A percentile compares a stretch with the other conserved stretches of the same genome.
These are phyloP conservation scores for Caenorhabditis remanei DNA, from an alignment of 1,140 invertebrate genomes.

Conservation along the genomic window DNA sequence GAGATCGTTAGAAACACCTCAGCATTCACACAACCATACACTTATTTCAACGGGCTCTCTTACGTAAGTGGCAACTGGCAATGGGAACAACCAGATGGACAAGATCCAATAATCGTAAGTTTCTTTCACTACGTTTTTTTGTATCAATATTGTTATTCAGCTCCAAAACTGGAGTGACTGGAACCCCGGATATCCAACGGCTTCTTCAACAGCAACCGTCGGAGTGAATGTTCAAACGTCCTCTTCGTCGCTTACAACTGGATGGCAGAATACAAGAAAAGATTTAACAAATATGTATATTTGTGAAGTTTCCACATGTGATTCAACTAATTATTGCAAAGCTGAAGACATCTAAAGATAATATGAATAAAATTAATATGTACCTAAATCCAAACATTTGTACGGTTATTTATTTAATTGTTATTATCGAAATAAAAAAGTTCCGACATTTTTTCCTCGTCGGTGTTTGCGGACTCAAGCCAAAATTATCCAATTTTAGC, in stretches of 20 bases:
- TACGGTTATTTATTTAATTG: background rate
- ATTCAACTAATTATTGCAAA: slow-evolving; percentile 14
- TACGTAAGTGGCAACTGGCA: slow-evolving; percentile 22
- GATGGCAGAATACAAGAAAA: slow-evolving; percentile 16
- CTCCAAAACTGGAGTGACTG: slow-evolving; percentile 5
- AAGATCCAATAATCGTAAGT: background rate
- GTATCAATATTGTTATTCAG: background rate
- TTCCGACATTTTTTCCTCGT: too few relatives aligned
- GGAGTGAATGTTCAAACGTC: background rate
- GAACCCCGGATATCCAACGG: background rate
- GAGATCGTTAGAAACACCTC: background rate
- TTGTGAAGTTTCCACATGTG: slow-evolving; percentile 26
- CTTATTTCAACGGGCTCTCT: slow-evolving; percentile 10
- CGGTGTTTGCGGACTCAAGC: too few relatives aligned
- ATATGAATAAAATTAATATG: background rate
- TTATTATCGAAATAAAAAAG: too few relatives aligned
- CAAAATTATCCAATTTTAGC: too few relatives aligned
- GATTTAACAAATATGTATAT: slow-evolving; percentile 22
- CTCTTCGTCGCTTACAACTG: background rate
- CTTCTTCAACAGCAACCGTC: background rate
- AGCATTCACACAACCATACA: slow-evolving; percentile 9
- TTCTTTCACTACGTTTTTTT: too few relatives aligned
- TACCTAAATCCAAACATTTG: background rate
- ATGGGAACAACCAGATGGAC: slow-evolving; percentile 27
- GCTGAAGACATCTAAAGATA: slow-evolving; percentile 12